phyloP scores from a whole-genome alignment of 2,113 vertebrate genomes.

The Manacus vitellinus region DNA sequence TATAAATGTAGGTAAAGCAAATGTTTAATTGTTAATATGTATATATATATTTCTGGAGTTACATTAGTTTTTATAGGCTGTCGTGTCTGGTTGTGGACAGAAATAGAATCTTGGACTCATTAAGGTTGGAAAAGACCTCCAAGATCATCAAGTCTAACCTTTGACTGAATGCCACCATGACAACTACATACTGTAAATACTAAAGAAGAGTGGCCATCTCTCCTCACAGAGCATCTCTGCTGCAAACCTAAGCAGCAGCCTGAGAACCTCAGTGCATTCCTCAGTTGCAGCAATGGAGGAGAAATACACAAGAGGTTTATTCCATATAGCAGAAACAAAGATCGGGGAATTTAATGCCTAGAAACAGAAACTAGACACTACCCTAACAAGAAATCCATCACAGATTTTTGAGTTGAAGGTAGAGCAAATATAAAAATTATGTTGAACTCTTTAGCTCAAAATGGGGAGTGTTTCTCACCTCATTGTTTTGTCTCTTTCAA shows the following conservation, averaged over 20 bases:
- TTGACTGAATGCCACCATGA: background rate
- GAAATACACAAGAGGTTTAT: background rate
- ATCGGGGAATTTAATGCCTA: background rate
- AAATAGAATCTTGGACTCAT: background rate
- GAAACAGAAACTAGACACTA: background rate
- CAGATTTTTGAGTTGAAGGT: background rate
- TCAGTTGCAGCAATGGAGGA: background rate
- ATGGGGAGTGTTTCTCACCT: background rate
- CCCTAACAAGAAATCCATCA: background rate
- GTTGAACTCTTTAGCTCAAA: background rate
- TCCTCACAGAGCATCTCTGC: background rate
- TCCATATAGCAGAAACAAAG: background rate
- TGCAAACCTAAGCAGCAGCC: background rate
- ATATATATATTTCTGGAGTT: background rate
- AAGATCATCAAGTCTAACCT: background rate
- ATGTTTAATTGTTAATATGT: background rate
- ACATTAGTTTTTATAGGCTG: background rate
- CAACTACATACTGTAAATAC: background rate
- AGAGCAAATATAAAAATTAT: background rate
- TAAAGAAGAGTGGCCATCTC: background rate
- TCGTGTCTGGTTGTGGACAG: background rate
- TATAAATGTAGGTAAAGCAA: background rate
- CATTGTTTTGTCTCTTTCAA: background rate
- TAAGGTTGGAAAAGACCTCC: background rate
- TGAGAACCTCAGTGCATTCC: background rate